Evolutionary conservation across 2,888 invertebrate genomes (phyloP), one percentile per base, ranked within the genome.

Genomic region (Hypselothyrea guttata): DNA sequence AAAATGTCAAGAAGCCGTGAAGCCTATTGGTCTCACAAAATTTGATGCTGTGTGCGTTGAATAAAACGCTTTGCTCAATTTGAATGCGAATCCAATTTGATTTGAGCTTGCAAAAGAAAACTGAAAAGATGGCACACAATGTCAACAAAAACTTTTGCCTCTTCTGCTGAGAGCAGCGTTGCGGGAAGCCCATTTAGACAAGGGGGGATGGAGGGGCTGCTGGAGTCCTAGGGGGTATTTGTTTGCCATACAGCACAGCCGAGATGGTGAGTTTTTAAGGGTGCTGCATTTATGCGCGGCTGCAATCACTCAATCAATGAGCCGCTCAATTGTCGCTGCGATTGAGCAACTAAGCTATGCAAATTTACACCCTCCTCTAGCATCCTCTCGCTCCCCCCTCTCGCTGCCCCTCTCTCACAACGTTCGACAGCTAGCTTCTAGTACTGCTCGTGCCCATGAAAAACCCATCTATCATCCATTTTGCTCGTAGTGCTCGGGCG

Each of bases 301-400:
- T 69, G 63, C 70, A 70, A 75, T 78, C 82, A 82, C 66, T 76
- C 78, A 83, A 84, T 84, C 78, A 78, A 73, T 78, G 77, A 81
- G 79, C 69, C 71, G 81, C 74, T 84, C 81, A 83, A 83, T 77
- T 82, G 83, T 83, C 77, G 70, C 77, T 77, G 71, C 83, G 83
- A 84, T 82, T 75, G 75, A 78, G 83, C 79, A 71, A 71, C 79
- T 82, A 73, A 81, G 75, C 81, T 75, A 81, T 81, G 79, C 79
- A 81, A 81, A 84, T 77, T 73, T 68, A 40, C 57, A 48, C 44
- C 52, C 56, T 52, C 11, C 18, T 1, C 30, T n/a, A 2, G 1
- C 5, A 22, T 22, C 22, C 11, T 27, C 33, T 31, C 11, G 1
- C n/a, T 18, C 11, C 15, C 3, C n/a, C 27, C 13, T 7, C 9